phyloP scores from a whole-genome alignment of 2,888 invertebrate species.

The Tinea semifulvella region DNA sequence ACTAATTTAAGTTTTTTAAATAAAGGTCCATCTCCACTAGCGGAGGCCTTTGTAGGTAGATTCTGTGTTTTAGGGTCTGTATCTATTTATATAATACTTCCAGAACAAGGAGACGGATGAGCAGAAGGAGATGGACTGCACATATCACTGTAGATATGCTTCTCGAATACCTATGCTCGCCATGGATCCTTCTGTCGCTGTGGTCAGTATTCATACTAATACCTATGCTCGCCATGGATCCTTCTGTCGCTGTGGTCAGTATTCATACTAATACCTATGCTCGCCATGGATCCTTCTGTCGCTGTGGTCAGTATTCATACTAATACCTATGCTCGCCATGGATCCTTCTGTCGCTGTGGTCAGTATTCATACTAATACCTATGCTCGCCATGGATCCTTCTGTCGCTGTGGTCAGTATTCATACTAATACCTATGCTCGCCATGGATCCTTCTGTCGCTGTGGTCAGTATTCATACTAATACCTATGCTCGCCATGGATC shows the following conservation, averaged over 20 bases:
- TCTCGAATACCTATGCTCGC: slow-evolving; percentile 86
- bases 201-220: slow-evolving; percentile 87
- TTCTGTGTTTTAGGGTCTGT: too few species aligned
- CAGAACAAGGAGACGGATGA: slow-evolving; percentile 75
- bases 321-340: slow-evolving; percentile 87
- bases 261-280: slow-evolving; percentile 89
- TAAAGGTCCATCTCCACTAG: too few species aligned
- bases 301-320: slow-evolving; percentile 87
- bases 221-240: slow-evolving; percentile 90
- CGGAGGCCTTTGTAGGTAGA: too few species aligned
- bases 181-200: slow-evolving; percentile 95
- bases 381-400: slow-evolving; percentile 94
- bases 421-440: too few species aligned
- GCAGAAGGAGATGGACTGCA: slow-evolving; percentile 82
- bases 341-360: slow-evolving; percentile 96
- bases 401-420: slow-evolving; percentile 82
- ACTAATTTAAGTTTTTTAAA: too few species aligned
- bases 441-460: too few species aligned
- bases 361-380: slow-evolving; percentile 78
- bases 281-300: slow-evolving; percentile 93
- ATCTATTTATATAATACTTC: slow-evolving; percentile 23
- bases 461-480: too few species aligned
- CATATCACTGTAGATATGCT: slow-evolving; percentile 88
- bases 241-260: slow-evolving; percentile 89
- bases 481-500: too few species aligned